These are phyloP conservation scores for Dipodomys spectabilis DNA, from an alignment of 2,113 vertebrate species.

Conservation along the genomic window DNA sequence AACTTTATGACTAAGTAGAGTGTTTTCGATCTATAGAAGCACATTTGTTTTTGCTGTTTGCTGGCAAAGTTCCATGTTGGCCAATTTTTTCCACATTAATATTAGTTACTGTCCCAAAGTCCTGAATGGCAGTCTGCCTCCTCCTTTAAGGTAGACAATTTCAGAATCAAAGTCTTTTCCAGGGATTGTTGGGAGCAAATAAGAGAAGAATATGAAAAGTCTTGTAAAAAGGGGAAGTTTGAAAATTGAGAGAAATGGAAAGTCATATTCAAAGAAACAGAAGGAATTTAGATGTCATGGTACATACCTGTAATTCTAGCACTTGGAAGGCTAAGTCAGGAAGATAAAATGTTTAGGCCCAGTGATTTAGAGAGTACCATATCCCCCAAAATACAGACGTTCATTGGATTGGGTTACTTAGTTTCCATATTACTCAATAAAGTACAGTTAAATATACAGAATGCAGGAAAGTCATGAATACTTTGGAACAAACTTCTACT, in stretches of 20 bases:
- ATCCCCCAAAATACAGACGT: not conserved
- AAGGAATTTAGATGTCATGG: not conserved
- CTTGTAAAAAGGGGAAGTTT: not conserved
- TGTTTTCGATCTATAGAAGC: not conserved
- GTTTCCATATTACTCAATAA: not conserved
- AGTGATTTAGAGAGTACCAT: not conserved
- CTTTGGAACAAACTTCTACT: not conserved
- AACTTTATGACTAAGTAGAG: not conserved
- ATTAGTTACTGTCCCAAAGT: not conserved
- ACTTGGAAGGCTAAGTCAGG: not conserved
- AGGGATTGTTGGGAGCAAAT: not conserved
- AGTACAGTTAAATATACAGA: not conserved
- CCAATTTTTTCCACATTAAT: not conserved
- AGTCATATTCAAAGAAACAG: not conserved
- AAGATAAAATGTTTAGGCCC: not conserved
- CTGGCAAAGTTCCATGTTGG: not conserved
- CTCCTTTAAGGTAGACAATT: not conserved
- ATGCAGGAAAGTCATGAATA: not conserved
- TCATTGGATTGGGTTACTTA: not conserved
- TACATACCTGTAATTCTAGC: not conserved
- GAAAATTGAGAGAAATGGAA: slow-evolving; percentile 38
- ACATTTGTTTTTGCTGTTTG: not conserved
- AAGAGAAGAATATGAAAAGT: not conserved
- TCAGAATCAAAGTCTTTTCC: not conserved
- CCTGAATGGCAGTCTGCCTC: not conserved